Percentiles rank a stretch among this genome's conserved stretches.
These are phyloP conservation scores for Chamaedrilus cognettii DNA, from an alignment of 2,888 invertebrate species.

Conservation along the genomic window DNA sequence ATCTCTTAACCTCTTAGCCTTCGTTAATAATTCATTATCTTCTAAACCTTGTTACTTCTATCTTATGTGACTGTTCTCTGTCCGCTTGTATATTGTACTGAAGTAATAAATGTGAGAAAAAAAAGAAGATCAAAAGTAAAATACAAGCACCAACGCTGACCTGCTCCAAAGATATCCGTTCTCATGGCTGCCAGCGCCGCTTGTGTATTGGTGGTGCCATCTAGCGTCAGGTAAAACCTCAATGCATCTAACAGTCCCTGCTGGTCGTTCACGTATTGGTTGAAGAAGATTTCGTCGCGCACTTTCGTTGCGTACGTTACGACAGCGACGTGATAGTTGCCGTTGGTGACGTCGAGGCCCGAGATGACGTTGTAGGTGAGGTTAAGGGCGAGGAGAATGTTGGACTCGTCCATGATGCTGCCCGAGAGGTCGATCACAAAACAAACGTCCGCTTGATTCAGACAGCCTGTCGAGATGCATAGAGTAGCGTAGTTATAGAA, in stretches of 20 bases:
- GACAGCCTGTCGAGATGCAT: too few species aligned
- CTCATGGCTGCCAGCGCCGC: slow-evolving; percentile 29
- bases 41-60: too few species aligned
- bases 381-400: slow-evolving; percentile 34
- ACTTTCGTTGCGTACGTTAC: slow-evolving; percentile 56
- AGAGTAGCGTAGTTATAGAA: too few species aligned
- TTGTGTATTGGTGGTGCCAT: slow-evolving; percentile 38
- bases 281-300: slow-evolving; percentile 48
- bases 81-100: too few species aligned
- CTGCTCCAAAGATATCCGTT: slow-evolving; percentile 18
- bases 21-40: too few species aligned
- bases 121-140: too few species aligned
- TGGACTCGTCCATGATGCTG: slow-evolving; percentile 39
- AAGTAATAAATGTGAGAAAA: too few species aligned
- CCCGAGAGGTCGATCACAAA: slow-evolving; percentile 49
- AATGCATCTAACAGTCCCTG: slow-evolving; percentile 31
- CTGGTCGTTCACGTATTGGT: slow-evolving; percentile 33
- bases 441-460: background rate
- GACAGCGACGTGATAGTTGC: slow-evolving; percentile 53
- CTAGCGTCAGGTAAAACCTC: slow-evolving; percentile 27
- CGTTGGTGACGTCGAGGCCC: slow-evolving; percentile 51
- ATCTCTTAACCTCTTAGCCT: too few species aligned
- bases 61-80: too few species aligned
- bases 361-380: slow-evolving; percentile 53
- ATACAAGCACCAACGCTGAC: too few species aligned